Conservation (phyloP, 1,140 invertebrate genomes). For the Pogonus chalceus region DNA sequence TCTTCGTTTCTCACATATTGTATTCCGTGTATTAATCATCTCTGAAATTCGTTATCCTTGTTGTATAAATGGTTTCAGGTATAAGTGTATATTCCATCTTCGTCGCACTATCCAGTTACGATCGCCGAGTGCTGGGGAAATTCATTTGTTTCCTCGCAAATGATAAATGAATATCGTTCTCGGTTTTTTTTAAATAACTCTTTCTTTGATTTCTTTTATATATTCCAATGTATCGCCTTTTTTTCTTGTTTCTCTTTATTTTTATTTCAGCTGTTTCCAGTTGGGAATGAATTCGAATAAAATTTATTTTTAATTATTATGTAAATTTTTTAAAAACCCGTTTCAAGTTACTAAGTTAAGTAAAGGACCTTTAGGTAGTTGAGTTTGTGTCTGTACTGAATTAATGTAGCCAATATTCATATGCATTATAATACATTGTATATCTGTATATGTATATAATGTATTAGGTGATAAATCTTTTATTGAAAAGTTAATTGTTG, state of each 20-base stretch:
- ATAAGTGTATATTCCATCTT: slow-evolving; percentile 10
- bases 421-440: not conserved
- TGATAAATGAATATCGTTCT: slow-evolving; percentile 25
- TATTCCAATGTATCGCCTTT: not conserved
- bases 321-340: slow-evolving; percentile 2
- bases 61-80: slow-evolving; percentile 11
- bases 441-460: not conserved
- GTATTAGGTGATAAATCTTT: slow-evolving; percentile 3
- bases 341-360: not conserved
- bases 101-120: slow-evolving; percentile 21
- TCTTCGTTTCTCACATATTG: slow-evolving; percentile 14
- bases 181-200: slow-evolving; percentile 17
- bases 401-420: too few relatives aligned
- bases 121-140: slow-evolving; percentile 22
- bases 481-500: slow-evolving; percentile 4
- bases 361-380: too few relatives aligned
- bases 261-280: not conserved
- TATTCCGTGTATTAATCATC: slow-evolving; percentile 22
- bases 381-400: too few relatives aligned
- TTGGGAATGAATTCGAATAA: slow-evolving; percentile 1
- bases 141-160: slow-evolving; percentile 28
- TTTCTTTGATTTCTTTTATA: slow-evolving; percentile 12
- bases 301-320: slow-evolving; percentile 8
- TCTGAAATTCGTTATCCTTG: slow-evolving; percentile 4
- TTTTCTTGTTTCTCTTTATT: not conserved